These are phyloP conservation scores for Kryptopterus vitreolus DNA, from an alignment of 2,797 vertebrate species.

Conservation along the genomic window DNA sequence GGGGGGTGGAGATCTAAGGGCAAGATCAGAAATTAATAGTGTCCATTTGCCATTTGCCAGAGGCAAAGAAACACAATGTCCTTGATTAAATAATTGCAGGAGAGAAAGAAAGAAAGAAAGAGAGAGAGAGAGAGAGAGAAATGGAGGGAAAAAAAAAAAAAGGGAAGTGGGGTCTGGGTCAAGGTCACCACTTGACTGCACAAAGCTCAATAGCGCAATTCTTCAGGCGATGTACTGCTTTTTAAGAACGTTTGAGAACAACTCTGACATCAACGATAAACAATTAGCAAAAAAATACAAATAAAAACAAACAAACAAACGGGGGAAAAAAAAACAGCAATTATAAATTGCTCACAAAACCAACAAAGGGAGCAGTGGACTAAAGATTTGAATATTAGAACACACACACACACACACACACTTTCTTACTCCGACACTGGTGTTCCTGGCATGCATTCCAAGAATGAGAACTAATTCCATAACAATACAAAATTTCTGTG, in stretches of 20 bases:
- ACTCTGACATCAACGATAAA: too few species aligned
- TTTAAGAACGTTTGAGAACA: conserved; percentile 21
- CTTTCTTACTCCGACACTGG: background rate
- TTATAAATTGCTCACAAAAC: too few species aligned
- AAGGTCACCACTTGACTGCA: conserved; percentile 40
- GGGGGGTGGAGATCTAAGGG: background rate
- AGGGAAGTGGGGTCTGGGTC: conserved; percentile 27
- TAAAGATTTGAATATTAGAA: background rate
- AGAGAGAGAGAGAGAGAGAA: background rate
- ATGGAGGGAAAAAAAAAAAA: too few species aligned
- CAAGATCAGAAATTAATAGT: conserved; percentile 54
- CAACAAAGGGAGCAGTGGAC: too few species aligned
- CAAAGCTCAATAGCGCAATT: conserved; percentile 22
- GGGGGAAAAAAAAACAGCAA: too few species aligned
- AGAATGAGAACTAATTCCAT: background rate
- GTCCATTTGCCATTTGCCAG: conserved; percentile 48
- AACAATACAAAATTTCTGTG: background rate
- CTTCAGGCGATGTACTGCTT: conserved; percentile 27
- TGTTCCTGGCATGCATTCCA: background rate
- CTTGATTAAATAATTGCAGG: conserved; percentile 60
- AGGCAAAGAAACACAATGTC: conserved; percentile 34
- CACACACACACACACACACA: too few species aligned
- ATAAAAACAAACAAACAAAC: too few species aligned
- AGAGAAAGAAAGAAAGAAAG: background rate
- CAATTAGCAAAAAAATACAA: background rate